Conservation (phyloP, 2,888 invertebrate genomes). For the Tipula vernalis region DNA sequence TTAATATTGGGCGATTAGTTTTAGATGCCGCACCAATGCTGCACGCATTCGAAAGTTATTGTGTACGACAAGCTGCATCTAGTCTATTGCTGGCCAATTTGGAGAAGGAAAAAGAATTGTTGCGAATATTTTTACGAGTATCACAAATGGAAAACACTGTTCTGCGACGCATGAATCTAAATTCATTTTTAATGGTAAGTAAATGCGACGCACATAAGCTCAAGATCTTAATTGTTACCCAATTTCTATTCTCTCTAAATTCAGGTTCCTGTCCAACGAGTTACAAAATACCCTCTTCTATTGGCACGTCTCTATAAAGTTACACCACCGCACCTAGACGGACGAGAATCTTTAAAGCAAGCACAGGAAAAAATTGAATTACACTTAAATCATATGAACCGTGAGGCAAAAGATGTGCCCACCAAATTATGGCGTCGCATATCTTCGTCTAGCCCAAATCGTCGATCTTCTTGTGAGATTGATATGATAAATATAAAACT, state of each 20-base stretch:
- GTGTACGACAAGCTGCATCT: conserved; percentile 84
- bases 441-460: conserved; percentile 53
- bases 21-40: conserved; percentile 86
- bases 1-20: conserved; percentile 83
- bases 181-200: conserved; percentile 91
- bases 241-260: conserved; percentile 14
- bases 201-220: background rate
- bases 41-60: conserved; percentile 89
- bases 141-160: conserved; percentile 95
- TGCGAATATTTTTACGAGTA: conserved; percentile 86
- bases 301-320: conserved; percentile 82
- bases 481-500: conserved; percentile 83
- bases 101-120: conserved; percentile 87
- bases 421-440: conserved; percentile 84
- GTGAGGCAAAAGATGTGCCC: conserved; percentile 81
- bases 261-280: conserved; percentile 87
- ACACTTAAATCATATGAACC: conserved; percentile 88
- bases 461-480: conserved; percentile 66
- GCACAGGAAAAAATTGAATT: conserved; percentile 88
- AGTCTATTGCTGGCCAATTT: conserved; percentile 76
- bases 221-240: background rate
- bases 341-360: conserved; percentile 68
- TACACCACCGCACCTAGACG: conserved; percentile 73
- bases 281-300: conserved; percentile 90
- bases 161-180: conserved; percentile 85